These are phyloP conservation scores for Drosophila arizonae DNA, from an alignment of 1,140 invertebrate genomes.

Conservation along the genomic window DNA sequence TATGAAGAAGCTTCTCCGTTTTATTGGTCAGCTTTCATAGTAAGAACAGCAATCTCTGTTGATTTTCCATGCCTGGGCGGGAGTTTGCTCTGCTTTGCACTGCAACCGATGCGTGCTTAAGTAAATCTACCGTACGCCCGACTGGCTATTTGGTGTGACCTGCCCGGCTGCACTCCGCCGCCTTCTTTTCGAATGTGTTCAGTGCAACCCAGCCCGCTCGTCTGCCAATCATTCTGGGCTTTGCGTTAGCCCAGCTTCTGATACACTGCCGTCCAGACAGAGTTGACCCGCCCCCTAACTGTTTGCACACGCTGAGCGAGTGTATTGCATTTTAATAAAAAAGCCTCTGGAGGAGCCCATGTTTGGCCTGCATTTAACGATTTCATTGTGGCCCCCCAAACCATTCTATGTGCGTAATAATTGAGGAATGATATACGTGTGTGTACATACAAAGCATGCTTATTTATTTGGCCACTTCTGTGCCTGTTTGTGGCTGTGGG, in stretches of 20 bases:
- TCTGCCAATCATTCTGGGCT: slow-evolving; percentile 28
- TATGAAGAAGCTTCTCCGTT: slow-evolving; percentile 35
- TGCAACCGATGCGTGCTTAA: slow-evolving; percentile 58
- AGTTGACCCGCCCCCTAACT: too few species aligned
- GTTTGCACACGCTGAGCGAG: too few species aligned
- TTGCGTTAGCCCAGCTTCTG: slow-evolving; percentile 21
- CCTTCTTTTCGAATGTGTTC: not conserved
- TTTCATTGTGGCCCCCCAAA: too few species aligned
- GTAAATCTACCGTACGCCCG: slow-evolving; percentile 51
- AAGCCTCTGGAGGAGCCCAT: too few species aligned
- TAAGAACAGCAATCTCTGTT: slow-evolving; percentile 61
- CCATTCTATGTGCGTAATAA: not conserved
- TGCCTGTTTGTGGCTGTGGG: slow-evolving; percentile 3
- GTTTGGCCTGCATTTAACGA: too few species aligned
- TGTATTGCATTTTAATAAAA: too few species aligned
- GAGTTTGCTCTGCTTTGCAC: slow-evolving; percentile 14
- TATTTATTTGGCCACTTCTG: slow-evolving; percentile 9
- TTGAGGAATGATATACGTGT: too few species aligned
- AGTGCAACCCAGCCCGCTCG: not conserved
- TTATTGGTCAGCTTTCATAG: slow-evolving; percentile 55
- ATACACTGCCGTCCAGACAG: slow-evolving; percentile 24
- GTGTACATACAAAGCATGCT: too few species aligned
- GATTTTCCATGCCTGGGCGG: slow-evolving; percentile 31
- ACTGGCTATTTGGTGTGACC: slow-evolving; percentile 30
- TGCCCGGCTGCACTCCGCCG: not conserved